phyloP scores from a whole-genome alignment of 1,140 invertebrate species.

The Zaprionus africanus region DNA sequence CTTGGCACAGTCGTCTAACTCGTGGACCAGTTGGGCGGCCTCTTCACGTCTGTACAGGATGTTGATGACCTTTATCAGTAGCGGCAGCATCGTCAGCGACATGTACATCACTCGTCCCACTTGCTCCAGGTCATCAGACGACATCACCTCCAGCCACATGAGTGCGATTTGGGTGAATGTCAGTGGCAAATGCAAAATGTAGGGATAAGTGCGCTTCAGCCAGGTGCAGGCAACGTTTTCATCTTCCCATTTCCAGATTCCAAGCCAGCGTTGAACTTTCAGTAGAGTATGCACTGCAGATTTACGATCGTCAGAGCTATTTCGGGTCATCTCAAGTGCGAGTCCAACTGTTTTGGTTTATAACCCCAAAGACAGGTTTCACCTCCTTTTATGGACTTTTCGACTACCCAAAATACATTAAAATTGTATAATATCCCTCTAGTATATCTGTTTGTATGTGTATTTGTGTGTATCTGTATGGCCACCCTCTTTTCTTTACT shows the following conservation, averaged over 20 bases:
- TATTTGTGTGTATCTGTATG: background rate
- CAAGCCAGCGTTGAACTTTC: slow-evolving; percentile 42
- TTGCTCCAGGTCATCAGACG: slow-evolving; percentile 54
- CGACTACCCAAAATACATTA: background rate
- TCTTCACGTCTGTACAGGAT: slow-evolving; percentile 53
- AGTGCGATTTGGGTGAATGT: slow-evolving; percentile 61
- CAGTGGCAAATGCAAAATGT: slow-evolving; percentile 62
- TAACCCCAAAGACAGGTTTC: background rate
- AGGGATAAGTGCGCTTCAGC: slow-evolving; percentile 39
- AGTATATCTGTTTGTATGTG: background rate
- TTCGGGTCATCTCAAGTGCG: slow-evolving; percentile 34
- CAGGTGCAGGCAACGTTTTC: background rate
- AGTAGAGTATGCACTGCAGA: slow-evolving; percentile 33
- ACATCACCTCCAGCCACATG: slow-evolving; percentile 68
- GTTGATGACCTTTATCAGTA: slow-evolving; percentile 66
- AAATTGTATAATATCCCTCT: slow-evolving; percentile 12
- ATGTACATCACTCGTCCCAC: slow-evolving; percentile 68
- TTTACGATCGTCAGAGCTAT: slow-evolving; percentile 39
- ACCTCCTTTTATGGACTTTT: slow-evolving; percentile 58
- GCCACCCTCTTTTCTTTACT: background rate
- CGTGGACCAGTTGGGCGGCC: slow-evolving; percentile 41
- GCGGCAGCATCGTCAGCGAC: slow-evolving; percentile 61
- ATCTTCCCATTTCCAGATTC: slow-evolving; percentile 50
- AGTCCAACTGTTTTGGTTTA: background rate
- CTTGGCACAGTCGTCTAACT: slow-evolving; percentile 36